phyloP scores from a whole-genome alignment of 2,888 invertebrate species.

The Coenonympha arcania region DNA sequence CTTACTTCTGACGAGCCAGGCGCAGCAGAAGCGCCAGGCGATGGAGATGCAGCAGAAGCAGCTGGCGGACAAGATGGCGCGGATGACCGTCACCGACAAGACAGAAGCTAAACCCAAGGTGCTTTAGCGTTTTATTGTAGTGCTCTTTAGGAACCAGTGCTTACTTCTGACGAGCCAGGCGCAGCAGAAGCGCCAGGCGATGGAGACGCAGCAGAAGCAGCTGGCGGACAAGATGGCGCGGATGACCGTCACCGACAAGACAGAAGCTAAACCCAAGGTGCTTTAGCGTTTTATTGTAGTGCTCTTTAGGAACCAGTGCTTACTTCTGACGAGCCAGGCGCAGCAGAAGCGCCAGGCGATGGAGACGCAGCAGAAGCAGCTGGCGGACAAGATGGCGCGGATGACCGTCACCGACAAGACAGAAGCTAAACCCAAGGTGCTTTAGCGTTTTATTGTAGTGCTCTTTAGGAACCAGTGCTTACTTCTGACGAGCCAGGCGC shows the following conservation, averaged over 20 bases:
- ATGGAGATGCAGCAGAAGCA: slow-evolving; percentile 48
- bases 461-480: too few relatives aligned
- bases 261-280: slow-evolving; percentile 41
- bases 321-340: slow-evolving; percentile 57
- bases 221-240: slow-evolving; percentile 60
- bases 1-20: slow-evolving; percentile 57
- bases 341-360: slow-evolving; percentile 47
- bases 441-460: too few relatives aligned
- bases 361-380: slow-evolving; percentile 46
- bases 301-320: too few relatives aligned
- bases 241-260: slow-evolving; percentile 53
- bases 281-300: too few relatives aligned
- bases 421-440: slow-evolving; percentile 40
- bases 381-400: slow-evolving; percentile 60
- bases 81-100: slow-evolving; percentile 54
- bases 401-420: slow-evolving; percentile 54
- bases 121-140: too few relatives aligned
- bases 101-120: slow-evolving; percentile 42
- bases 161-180: slow-evolving; percentile 59
- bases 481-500: slow-evolving; percentile 57
- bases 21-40: slow-evolving; percentile 47
- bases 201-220: slow-evolving; percentile 48
- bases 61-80: slow-evolving; percentile 59
- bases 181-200: slow-evolving; percentile 45
- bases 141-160: too few relatives aligned